Percentiles rank a stretch among this genome's conserved stretches.
phyloP scores from a whole-genome alignment of 2,797 vertebrate species.

The Argyrosomus regius region DNA sequence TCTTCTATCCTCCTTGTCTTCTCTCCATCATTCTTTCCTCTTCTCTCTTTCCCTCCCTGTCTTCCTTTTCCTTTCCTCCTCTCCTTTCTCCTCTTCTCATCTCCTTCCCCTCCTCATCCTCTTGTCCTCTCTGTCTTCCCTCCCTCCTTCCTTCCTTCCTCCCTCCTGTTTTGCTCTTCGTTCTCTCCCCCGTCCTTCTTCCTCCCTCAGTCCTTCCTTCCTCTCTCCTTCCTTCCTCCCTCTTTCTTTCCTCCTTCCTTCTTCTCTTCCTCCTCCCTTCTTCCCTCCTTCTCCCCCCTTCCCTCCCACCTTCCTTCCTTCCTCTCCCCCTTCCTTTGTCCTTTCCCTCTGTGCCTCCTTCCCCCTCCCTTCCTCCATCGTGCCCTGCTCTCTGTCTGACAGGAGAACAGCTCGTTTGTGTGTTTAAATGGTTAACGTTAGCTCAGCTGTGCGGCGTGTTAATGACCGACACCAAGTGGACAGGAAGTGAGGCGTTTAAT shows the following conservation, averaged over 20 bases:
- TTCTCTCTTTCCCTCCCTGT: not conserved
- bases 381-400: not conserved
- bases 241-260: not conserved
- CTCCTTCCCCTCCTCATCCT: too few relatives aligned
- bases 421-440: conserved; percentile 14
- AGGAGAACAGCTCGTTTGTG: conserved; percentile 6
- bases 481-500: conserved; percentile 36
- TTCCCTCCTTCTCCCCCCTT: not conserved
- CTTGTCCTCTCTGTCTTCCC: not conserved
- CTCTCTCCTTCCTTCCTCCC: too few relatives aligned
- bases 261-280: not conserved
- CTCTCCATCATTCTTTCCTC: not conserved
- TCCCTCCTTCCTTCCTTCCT: not conserved
- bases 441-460: too few relatives aligned
- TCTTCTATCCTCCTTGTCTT: not conserved
- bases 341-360: not conserved
- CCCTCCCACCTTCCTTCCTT: too few relatives aligned
- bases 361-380: not conserved
- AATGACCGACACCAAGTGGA: not conserved
- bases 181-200: too few relatives aligned
- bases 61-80: not conserved
- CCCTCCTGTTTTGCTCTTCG: not conserved
- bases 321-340: not conserved
- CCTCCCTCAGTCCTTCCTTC: not conserved
- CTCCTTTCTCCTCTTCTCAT: too few relatives aligned